Evolutionary conservation across 92 coral and sea anemone genomes (phyloP).

Genomic region (Umimayanthus chanpuru): DNA sequence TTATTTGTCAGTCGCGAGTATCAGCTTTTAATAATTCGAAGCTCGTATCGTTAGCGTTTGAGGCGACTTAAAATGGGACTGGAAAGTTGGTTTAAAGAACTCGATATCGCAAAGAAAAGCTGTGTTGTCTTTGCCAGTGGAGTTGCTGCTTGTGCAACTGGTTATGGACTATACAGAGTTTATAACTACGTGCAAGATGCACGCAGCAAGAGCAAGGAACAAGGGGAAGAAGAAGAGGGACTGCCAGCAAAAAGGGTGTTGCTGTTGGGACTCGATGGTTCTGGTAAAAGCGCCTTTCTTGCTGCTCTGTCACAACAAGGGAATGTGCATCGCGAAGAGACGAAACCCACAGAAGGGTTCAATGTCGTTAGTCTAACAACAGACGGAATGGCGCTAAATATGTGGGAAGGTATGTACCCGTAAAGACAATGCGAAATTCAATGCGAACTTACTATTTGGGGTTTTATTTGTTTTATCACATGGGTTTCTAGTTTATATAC

Average conservation of each 20-base stretch:
- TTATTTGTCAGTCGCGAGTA: not conserved
- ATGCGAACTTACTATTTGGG: not conserved
- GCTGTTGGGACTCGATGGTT: slow-evolving; percentile 82
- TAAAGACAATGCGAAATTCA: not conserved
- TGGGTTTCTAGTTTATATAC: not conserved
- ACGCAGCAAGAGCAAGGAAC: slow-evolving; percentile 28
- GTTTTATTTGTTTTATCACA: not conserved
- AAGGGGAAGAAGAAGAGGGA: slow-evolving; percentile 60
- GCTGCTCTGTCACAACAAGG: slow-evolving; percentile 82
- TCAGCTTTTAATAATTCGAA: not conserved
- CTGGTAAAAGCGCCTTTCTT: slow-evolving; percentile 90
- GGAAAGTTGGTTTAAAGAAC: slow-evolving; percentile 78
- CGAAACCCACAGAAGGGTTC: slow-evolving; percentile 87
- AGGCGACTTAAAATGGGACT: slow-evolving; percentile 61
- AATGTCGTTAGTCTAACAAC: slow-evolving; percentile 88
- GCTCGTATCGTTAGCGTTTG: not conserved
- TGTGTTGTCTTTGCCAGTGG: slow-evolving; percentile 70
- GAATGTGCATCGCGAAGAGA: slow-evolving; percentile 62
- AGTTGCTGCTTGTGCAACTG: slow-evolving; percentile 59
- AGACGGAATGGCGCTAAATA: slow-evolving; percentile 77
- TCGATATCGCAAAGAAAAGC: slow-evolving; percentile 69
- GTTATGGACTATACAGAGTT: slow-evolving; percentile 74
- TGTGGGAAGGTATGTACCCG: slow-evolving; percentile 91
- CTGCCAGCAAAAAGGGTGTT: slow-evolving; percentile 73
- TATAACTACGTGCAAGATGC: slow-evolving; percentile 49